A percentile compares a stretch with the other conserved stretches of the same genome.
Evolutionary conservation across 2,113 vertebrate genomes (phyloP).

Genomic region (Isurus oxyrinchus): DNA sequence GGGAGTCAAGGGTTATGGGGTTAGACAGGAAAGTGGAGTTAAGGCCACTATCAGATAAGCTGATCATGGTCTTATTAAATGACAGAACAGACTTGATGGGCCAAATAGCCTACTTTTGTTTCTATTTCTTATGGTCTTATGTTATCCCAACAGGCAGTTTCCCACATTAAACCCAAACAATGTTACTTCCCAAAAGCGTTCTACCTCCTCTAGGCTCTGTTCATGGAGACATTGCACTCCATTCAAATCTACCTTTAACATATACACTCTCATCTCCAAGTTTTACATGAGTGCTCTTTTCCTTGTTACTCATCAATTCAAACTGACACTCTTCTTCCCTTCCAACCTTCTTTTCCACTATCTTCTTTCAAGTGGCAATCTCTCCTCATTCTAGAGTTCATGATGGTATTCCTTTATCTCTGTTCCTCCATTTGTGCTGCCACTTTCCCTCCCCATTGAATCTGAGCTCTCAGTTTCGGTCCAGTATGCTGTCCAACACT

Average conservation of each 20-base stretch:
- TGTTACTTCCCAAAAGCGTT: background rate
- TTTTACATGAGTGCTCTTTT: background rate
- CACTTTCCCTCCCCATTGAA: background rate
- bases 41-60: too few relatives aligned
- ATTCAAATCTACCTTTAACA: background rate
- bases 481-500: too few relatives aligned
- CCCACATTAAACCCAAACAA: background rate
- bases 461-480: too few relatives aligned
- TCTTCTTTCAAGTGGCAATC: background rate
- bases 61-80: too few relatives aligned
- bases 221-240: background rate
- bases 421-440: background rate
- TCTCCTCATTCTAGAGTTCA: background rate
- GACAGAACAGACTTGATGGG: too few relatives aligned
- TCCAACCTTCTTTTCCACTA: background rate
- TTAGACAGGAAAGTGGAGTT: too few relatives aligned
- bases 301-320: background rate
- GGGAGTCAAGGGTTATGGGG: too few relatives aligned
- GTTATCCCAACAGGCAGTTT: background rate
- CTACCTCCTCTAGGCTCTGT: background rate
- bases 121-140: too few relatives aligned
- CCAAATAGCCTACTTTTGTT: too few relatives aligned
- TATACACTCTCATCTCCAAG: background rate
- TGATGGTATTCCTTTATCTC: background rate
- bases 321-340: background rate